phyloP scores from a whole-genome alignment of 2,113 vertebrate species.

The Genyomyrus donnyi region DNA sequence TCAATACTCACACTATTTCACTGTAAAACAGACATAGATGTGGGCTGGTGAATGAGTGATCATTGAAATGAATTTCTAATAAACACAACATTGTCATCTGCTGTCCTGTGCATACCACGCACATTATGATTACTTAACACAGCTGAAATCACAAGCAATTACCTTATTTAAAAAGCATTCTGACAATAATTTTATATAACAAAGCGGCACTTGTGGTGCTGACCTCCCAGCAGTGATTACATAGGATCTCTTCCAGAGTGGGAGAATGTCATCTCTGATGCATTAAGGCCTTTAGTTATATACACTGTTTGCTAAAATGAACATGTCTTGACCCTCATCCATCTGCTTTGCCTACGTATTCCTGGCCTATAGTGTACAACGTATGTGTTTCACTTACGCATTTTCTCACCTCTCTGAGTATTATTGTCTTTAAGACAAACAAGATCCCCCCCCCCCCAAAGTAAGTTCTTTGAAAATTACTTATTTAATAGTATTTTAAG shows the following conservation, averaged over 20 bases:
- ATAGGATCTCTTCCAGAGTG: neutral
- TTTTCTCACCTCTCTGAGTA: neutral
- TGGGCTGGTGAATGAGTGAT: neutral
- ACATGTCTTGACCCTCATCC: neutral
- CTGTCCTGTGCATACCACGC: neutral
- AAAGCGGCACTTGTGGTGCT: neutral
- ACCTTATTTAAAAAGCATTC: neutral
- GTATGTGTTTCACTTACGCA: neutral
- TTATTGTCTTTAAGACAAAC: neutral
- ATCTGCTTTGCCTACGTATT: neutral
- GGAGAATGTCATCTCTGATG: neutral
- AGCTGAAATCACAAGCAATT: constrained; percentile 4
- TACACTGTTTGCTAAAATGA: neutral
- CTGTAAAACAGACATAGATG: neutral
- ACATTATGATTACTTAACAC: neutral
- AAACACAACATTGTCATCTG: neutral
- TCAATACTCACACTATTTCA: neutral
- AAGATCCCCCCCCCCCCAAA: neutral
- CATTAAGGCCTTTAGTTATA: neutral
- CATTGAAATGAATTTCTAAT: neutral
- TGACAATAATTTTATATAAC: constrained; percentile 3
- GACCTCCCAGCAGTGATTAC: neutral
- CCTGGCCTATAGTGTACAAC: neutral
- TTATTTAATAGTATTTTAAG: neutral
- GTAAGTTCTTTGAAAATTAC: neutral